Conservation (phyloP, 2,113 vertebrate species). For the Poecile atricapillus region DNA sequence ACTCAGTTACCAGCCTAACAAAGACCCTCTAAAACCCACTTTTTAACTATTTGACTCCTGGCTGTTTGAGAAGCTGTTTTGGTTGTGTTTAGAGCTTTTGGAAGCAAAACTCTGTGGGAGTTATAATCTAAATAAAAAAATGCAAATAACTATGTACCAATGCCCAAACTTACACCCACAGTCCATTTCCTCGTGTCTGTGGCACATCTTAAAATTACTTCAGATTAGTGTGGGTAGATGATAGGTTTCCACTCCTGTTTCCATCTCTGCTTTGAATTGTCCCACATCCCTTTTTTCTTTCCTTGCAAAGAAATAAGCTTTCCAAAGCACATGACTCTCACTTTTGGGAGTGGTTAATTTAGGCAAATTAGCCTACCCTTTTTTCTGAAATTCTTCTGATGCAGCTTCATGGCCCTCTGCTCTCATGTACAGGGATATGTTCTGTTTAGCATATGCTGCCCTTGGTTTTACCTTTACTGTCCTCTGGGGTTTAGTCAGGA, state of each 20-base stretch:
- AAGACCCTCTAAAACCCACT: background rate
- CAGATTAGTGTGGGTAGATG: background rate
- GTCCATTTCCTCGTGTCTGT: background rate
- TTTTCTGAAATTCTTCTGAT: background rate
- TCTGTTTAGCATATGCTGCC: rapidly evolving
- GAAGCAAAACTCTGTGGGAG: background rate
- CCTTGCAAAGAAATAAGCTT: background rate
- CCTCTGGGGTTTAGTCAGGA: background rate
- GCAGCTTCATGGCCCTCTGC: background rate
- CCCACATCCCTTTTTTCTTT: background rate
- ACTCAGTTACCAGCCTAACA: slow-evolving; percentile 17
- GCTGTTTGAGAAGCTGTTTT: background rate
- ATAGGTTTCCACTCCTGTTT: background rate
- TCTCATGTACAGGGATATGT: background rate
- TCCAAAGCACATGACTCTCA: background rate
- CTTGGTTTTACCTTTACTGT: background rate
- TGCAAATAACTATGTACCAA: background rate
- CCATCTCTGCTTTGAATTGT: background rate
- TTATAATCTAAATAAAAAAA: background rate
- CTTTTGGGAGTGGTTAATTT: background rate
- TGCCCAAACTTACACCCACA: background rate
- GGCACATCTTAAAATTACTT: background rate
- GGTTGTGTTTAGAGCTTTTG: background rate
- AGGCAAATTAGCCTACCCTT: background rate
- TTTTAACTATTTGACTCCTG: slow-evolving; percentile 22